Evolutionary conservation across 2,797 vertebrate species (phyloP).

Genomic region (Pempheris klunzingeri): DNA sequence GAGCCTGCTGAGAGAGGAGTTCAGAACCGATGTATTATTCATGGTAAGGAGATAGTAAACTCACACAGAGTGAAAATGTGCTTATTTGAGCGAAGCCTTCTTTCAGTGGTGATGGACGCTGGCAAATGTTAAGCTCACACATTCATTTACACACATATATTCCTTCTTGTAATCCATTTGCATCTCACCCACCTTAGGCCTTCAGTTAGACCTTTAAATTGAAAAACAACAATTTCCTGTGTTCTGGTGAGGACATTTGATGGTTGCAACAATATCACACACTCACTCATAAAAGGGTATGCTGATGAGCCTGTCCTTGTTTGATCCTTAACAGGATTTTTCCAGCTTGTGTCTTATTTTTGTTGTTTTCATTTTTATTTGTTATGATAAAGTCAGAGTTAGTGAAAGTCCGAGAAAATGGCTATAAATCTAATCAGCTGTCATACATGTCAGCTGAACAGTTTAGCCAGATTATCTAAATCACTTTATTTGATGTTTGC

Average conservation of each 20-base stretch:
- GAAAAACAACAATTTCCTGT: background rate
- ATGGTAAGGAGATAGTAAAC: slow-evolving; percentile 66
- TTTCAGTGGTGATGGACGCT: slow-evolving; percentile 20
- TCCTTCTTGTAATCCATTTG: background rate
- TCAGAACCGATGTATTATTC: slow-evolving; percentile 74
- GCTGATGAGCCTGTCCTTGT: background rate
- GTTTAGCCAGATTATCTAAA: background rate
- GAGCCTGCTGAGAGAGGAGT: slow-evolving; percentile 58
- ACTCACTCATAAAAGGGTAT: background rate
- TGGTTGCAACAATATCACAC: background rate
- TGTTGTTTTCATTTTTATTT: background rate
- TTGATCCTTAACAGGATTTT: background rate
- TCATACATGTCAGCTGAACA: background rate
- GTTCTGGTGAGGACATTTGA: background rate
- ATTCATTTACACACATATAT: slow-evolving; percentile 24
- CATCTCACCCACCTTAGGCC: background rate
- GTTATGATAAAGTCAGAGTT: background rate
- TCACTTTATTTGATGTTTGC: background rate
- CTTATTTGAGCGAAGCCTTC: slow-evolving; percentile 60
- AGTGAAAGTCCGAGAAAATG: too few species aligned
- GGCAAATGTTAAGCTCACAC: slow-evolving; percentile 29
- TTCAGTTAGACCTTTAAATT: background rate
- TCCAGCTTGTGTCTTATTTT: background rate
- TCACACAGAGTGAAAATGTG: slow-evolving; percentile 57
- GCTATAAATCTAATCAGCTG: too few species aligned